A percentile compares a stretch with the other conserved stretches of the same genome.
Conservation (phyloP, 2,797 vertebrate species). For the Sebastes minor region DNA sequence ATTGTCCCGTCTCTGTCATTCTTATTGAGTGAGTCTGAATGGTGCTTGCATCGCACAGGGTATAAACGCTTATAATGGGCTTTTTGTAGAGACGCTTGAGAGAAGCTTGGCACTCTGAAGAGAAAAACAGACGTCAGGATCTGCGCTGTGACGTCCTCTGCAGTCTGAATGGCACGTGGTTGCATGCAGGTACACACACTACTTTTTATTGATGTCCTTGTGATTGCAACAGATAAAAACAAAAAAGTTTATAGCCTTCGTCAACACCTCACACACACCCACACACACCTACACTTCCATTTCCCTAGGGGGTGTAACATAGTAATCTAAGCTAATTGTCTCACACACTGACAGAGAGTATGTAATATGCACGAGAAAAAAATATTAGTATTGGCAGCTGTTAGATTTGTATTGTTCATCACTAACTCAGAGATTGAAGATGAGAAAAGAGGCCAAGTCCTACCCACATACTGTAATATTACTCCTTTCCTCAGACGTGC, state of each 20-base stretch:
- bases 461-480: slow-evolving; percentile 3
- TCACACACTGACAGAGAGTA: slow-evolving; percentile 25
- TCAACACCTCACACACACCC: slow-evolving; percentile 10
- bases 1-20: background rate
- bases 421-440: background rate
- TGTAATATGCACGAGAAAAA: background rate
- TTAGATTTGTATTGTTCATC: slow-evolving; percentile 18
- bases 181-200: background rate
- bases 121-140: background rate
- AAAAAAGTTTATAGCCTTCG: slow-evolving; percentile 22
- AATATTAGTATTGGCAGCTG: background rate
- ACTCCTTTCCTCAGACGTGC: slow-evolving; percentile 49
- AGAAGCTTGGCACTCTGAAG: background rate
- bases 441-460: background rate
- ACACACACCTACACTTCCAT: background rate
- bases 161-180: background rate
- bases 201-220: slow-evolving; percentile 12
- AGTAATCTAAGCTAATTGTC: slow-evolving; percentile 36
- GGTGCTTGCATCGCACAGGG: background rate
- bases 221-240: slow-evolving; percentile 8
- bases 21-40: background rate
- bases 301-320: slow-evolving; percentile 20
- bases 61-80: background rate
- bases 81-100: background rate
- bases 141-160: background rate